Evolutionary conservation across 2,797 vertebrate species (phyloP), one percentile per base, ranked within the genome.

Genomic region (Channa striata): DNA sequence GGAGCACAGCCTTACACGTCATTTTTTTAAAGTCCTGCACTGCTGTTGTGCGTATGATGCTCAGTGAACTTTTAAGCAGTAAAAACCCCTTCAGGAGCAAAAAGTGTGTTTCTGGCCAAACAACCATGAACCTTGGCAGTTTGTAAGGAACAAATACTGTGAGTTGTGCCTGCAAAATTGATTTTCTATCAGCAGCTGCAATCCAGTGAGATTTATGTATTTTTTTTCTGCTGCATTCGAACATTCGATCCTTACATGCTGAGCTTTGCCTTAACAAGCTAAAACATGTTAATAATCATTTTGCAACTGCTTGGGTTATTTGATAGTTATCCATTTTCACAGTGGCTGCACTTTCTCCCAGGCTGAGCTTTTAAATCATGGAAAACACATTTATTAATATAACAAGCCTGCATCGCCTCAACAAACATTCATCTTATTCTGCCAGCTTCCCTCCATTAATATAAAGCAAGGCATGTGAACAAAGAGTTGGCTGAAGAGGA

Each of bases 201-300:
- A 72, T 66, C 23, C 8, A 48, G 47, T 85, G 68, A 58, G 42
- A 9, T 13, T 34, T 1, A 30, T 37, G 37, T 13, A 19, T 49
- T 61, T 36, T 54, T 3, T 58, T 59, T 61, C n/a, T 23, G 30
- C 20, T 0, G 5, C 34, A 1, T 14, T 54, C 61, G 59, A 21
- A 64, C 70, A 63, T 68, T 61, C 46, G 62, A 78, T 48, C 51
- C 53, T 43, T 3, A 23, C 39, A 34, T 17, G 59, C 54, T 1
- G 20, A 46, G 0, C 6, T 39, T 11, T 59, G 1, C 36, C 46
- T 36, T 37, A 3, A 44, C 21, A 17, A 46, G 59, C 2, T 19
- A 2, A 0, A 63, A 59, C 30, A 11, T 1, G 37, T 53, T 2
- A 46, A 23, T 12, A 47, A 19, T 9, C 2, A 8, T 10, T 43